A percentile compares a stretch with the other conserved stretches of the same genome.
Conservation (phyloP, 2,113 vertebrate species). For the Gallinago media region DNA sequence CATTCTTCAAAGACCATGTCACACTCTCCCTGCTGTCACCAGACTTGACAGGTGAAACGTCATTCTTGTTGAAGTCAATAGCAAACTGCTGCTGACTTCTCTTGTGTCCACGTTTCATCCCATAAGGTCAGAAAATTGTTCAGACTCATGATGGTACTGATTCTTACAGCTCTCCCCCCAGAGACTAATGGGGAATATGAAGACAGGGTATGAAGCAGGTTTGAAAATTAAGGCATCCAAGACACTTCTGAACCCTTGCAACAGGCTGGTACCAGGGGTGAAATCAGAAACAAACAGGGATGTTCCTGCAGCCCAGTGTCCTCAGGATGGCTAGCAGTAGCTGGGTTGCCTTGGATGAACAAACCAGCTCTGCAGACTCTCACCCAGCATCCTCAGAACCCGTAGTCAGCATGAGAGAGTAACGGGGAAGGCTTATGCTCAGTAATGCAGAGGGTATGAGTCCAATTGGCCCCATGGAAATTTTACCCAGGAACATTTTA, state of each 20-base stretch:
- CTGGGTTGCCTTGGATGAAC: not conserved
- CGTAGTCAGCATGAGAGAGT: not conserved
- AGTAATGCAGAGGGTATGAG: not conserved
- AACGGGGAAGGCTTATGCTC: not conserved
- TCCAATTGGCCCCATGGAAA: not conserved
- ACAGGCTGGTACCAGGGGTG: not conserved
- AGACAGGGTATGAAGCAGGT: not conserved
- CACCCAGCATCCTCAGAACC: not conserved
- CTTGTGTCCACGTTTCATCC: not conserved
- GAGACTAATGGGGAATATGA: not conserved
- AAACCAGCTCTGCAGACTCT: not conserved
- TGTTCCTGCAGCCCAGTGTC: not conserved
- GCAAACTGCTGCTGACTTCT: not conserved
- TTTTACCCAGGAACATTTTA: not conserved
- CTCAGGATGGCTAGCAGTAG: not conserved
- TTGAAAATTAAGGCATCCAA: not conserved
- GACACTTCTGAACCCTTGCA: not conserved
- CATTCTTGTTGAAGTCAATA: not conserved
- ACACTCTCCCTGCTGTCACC: not conserved
- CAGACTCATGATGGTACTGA: not conserved
- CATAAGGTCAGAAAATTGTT: not conserved
- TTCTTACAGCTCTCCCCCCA: not conserved
- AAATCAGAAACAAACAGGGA: not conserved
- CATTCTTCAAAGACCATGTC: not conserved
- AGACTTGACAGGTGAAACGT: not conserved